Evolutionary conservation across 2,888 invertebrate species (phyloP), one percentile per base, ranked within the genome.

Genomic region (Ametastegia equiseti): DNA sequence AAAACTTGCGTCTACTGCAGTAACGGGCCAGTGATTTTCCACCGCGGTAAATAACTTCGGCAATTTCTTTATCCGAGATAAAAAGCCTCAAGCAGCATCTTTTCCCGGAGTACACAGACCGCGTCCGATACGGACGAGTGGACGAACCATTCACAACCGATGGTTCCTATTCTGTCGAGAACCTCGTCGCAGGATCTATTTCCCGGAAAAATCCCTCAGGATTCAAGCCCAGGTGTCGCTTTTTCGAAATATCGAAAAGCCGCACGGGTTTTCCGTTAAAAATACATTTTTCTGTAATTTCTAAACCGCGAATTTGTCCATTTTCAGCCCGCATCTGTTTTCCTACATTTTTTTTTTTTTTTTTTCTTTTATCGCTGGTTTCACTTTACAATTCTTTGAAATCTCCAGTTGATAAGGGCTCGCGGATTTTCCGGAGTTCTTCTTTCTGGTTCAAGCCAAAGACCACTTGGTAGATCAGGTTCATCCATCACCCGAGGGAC

Each of bases 401-500:
- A 67, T 67, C n/a, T 19, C 19, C 23, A 60, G 11, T 39, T n/a
- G 2, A 6, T 33, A 67, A 39, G n/a, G 36, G 9, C 19, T 39
- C 65, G 1, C 27, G 30, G 30, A 60, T 30, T 15, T 27, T 1
- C 15, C 27, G 6, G 39, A 67, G 65, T 19, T 19, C 36, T 39
- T 36, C 19, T 67, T 67, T 39, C 27, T 19, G n/a, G 39, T 67
- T 19, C 36, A 36, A 67, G 65, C 39, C 65, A 23, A 67, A 67
- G 65, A 45, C 27, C 47, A 45, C 45, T 71, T 33, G 23, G 45
- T 45, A 47, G 30, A 71, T 47, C 71, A 27, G 71, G 71, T 45
- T 47, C 47, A 71, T 71, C 71, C 42, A 71, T 71, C 71, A 71
- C 71, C 19, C 71, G 23, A 71, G 71, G n/a, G n/a, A 71, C 47